Conservation (phyloP, 2,797 vertebrate genomes). For the Amblyopsis hoosieri region DNA sequence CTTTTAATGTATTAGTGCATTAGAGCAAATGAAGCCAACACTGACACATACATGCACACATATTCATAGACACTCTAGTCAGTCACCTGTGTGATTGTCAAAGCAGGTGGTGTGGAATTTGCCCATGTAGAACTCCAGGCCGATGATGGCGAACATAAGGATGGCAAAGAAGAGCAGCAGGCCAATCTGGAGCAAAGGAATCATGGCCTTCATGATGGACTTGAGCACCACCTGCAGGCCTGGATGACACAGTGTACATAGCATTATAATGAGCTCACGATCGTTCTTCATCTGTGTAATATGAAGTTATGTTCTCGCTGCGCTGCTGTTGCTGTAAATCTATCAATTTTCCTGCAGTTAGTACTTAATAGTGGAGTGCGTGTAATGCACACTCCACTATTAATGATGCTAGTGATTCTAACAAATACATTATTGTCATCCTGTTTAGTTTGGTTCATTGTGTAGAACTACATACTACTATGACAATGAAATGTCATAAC, state of each 20-base stretch:
- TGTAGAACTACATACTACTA: too few relatives aligned
- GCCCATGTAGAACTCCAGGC: slow-evolving; percentile 96
- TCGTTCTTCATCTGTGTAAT: too few relatives aligned
- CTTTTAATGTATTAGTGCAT: background rate
- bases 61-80: background rate
- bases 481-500: background rate
- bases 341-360: too few relatives aligned
- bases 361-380: too few relatives aligned
- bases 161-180: slow-evolving; percentile 95
- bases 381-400: too few relatives aligned
- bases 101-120: slow-evolving; percentile 96
- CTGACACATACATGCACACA: slow-evolving; percentile 4
- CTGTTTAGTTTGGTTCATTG: too few relatives aligned
- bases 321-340: background rate
- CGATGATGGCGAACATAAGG: slow-evolving; percentile 97
- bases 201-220: slow-evolving; percentile 99
- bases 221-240: slow-evolving; percentile 97
- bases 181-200: slow-evolving; percentile 94
- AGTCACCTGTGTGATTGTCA: slow-evolving; percentile 80
- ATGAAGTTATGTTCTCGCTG: background rate
- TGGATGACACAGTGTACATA: slow-evolving; percentile 52
- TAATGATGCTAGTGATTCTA: too few relatives aligned
- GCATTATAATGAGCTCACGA: background rate
- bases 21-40: background rate
- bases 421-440: too few relatives aligned